Conservation (phyloP, 1,140 invertebrate genomes). For the Lucilia cuprina region DNA sequence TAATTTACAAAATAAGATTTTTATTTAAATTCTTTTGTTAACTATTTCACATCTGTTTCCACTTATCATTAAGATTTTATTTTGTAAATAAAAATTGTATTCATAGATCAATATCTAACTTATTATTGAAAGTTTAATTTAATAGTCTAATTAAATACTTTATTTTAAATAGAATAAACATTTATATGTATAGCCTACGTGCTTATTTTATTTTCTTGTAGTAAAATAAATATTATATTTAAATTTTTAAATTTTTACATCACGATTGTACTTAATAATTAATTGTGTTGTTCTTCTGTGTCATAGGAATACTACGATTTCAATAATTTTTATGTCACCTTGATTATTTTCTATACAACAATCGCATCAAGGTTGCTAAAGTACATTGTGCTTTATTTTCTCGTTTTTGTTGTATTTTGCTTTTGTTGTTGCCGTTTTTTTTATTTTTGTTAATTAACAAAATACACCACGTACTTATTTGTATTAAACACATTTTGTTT, state of each 20-base stretch:
- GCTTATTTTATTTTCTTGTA: background rate
- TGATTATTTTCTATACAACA: conserved; percentile 13
- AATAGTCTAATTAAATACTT: too few relatives aligned
- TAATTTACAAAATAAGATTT: background rate
- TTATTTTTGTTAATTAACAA: background rate
- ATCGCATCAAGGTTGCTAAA: conserved; percentile 16
- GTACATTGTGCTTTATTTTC: conserved; percentile 22
- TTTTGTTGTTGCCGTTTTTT: background rate
- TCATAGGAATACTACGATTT: background rate
- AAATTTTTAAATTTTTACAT: background rate
- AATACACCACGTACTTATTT: conserved; percentile 1
- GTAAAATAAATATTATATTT: background rate
- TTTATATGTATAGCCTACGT: background rate
- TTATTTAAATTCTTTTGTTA: background rate
- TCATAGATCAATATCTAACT: too few relatives aligned
- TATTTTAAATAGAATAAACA: too few relatives aligned
- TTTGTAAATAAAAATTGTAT: too few relatives aligned
- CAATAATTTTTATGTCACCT: conserved; percentile 17
- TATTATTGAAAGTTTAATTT: too few relatives aligned
- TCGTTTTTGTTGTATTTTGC: background rate
- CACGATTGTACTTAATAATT: too few relatives aligned
- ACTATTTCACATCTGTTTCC: background rate
- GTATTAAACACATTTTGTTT: background rate
- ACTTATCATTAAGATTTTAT: background rate
- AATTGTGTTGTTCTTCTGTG: background rate